phyloP scores from a whole-genome alignment of 2,888 invertebrate species.

The Pheosia tremula region DNA sequence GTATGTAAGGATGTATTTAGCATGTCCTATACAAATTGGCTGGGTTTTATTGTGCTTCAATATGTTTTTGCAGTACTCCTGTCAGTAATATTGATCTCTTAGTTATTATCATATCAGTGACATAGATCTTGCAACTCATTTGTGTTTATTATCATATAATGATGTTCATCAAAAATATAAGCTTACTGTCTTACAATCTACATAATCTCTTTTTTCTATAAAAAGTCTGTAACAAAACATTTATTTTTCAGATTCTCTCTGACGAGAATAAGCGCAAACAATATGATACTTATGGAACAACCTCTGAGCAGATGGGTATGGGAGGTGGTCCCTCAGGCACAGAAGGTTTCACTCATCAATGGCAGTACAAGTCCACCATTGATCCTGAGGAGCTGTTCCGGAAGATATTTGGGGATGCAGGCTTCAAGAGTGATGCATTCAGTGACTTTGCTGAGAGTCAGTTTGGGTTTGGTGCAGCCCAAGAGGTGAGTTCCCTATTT shows the following conservation, averaged over 20 bases:
- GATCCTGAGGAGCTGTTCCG: conserved; percentile 99
- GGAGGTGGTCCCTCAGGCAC: conserved; percentile 85
- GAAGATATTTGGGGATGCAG: conserved; percentile 96
- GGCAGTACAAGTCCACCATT: conserved; percentile 94
- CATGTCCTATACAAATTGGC: too few species aligned
- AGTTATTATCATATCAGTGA: too few species aligned
- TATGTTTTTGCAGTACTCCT: too few species aligned
- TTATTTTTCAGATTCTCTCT: conserved; percentile 88
- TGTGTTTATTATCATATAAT: too few species aligned
- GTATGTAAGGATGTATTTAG: too few species aligned
- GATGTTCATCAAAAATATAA: too few species aligned
- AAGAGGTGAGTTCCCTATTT: conserved; percentile 87
- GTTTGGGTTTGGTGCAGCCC: conserved; percentile 95
- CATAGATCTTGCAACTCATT: too few species aligned
- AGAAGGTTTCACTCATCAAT: conserved; percentile 89
- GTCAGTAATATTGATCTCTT: too few species aligned
- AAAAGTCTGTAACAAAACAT: background rate
- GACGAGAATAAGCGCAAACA: conserved; percentile 96
- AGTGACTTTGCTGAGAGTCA: conserved; percentile 95
- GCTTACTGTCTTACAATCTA: background rate
- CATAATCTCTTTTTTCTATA: conserved; percentile 1
- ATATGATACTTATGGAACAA: conserved; percentile 97
- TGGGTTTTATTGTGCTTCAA: too few species aligned
- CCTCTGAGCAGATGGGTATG: conserved; percentile 93
- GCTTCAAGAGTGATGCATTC: conserved; percentile 87